A percentile compares a stretch with the other conserved stretches of the same genome.
phyloP scores from a whole-genome alignment of 2,888 invertebrate species.

The Zhuqinia jingwanae region DNA sequence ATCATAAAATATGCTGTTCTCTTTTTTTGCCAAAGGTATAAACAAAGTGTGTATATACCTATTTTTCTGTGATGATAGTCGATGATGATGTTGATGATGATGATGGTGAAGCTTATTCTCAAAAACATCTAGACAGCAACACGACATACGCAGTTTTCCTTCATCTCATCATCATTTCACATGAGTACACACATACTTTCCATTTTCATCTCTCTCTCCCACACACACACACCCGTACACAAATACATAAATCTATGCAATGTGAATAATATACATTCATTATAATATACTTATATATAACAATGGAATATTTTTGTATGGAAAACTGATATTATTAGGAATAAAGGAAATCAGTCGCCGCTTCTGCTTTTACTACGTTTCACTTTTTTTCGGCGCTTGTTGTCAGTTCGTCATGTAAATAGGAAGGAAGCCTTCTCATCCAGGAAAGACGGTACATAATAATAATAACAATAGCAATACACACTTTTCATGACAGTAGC shows the following conservation, averaged over 20 bases:
- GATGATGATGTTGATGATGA: constrained; percentile 4
- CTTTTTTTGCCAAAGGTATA: constrained; percentile 48
- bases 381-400: constrained; percentile 29
- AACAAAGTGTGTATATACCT: constrained; percentile 18
- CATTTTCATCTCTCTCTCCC: constrained; percentile 3
- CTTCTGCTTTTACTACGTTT: not conserved
- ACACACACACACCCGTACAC: not conserved
- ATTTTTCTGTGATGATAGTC: constrained; percentile 40
- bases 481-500: constrained; percentile 25
- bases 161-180: constrained; percentile 52
- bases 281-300: constrained; percentile 12
- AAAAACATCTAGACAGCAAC: constrained; percentile 12
- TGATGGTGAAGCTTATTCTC: constrained; percentile 17
- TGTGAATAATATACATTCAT: constrained; percentile 50
- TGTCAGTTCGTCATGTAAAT: constrained; percentile 69
- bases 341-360: not conserved
- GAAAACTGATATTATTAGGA: not conserved
- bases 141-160: constrained; percentile 46
- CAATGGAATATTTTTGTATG: not conserved
- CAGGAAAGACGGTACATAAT: constrained; percentile 69
- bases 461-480: constrained; percentile 66
- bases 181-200: constrained; percentile 42
- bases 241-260: constrained; percentile 48
- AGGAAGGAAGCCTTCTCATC: constrained; percentile 64
- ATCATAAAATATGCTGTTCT: constrained; percentile 64